A percentile compares a stretch with the other conserved stretches of the same genome.
Conservation (phyloP, 2,797 vertebrate species). For the Manis crassicaudata region DNA sequence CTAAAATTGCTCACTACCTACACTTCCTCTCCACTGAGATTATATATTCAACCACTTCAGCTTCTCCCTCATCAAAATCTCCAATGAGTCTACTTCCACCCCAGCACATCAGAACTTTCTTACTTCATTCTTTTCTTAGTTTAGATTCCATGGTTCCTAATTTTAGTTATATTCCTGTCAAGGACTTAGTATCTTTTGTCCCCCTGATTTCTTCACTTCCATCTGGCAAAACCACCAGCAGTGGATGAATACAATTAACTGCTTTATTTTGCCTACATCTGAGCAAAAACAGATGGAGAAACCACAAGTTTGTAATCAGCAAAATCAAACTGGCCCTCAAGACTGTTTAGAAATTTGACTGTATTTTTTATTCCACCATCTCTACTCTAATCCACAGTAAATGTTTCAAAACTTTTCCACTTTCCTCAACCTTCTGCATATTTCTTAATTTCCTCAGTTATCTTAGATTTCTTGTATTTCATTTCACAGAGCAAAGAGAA, state of each 20-base stretch:
- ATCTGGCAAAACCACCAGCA: not conserved
- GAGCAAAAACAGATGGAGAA: slow-evolving; percentile 9
- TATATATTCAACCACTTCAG: not conserved
- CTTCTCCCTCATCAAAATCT: not conserved
- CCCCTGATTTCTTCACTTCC: not conserved
- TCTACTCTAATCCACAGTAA: not conserved
- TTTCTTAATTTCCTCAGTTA: not conserved
- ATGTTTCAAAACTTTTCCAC: not conserved
- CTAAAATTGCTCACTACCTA: not conserved
- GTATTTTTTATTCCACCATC: not conserved
- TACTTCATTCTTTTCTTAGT: not conserved
- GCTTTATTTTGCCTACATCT: not conserved
- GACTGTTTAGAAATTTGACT: not conserved
- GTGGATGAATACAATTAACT: not conserved
- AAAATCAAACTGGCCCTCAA: not conserved
- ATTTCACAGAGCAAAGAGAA: not conserved
- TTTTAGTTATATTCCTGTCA: not conserved
- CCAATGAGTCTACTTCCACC: not conserved
- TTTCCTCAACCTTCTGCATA: not conserved
- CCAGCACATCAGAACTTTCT: not conserved
- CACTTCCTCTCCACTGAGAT: not conserved
- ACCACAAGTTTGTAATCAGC: slow-evolving; percentile 10
- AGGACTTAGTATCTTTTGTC: not conserved
- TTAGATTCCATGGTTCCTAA: not conserved
- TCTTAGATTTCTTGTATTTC: not conserved